Evolutionary conservation across 2,113 vertebrate species (phyloP), one percentile per base, ranked within the genome.

Genomic region (Melierax canorus): DNA sequence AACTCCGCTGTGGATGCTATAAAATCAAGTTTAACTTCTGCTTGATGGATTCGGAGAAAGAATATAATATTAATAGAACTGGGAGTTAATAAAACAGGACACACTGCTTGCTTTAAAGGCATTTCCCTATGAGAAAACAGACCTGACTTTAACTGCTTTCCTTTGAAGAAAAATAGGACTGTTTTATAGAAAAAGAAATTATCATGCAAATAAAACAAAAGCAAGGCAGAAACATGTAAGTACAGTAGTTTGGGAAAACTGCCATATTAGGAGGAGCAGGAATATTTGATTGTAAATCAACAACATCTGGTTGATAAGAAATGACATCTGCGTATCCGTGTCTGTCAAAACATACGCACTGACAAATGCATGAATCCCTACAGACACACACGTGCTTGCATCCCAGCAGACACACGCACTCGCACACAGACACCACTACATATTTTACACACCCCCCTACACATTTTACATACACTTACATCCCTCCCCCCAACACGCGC

Each of bases 1-100:
- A 97, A 97, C 94, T 94, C 96, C 89, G 0, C 74, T 83, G 87
- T 97, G 97, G 89, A 96, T 56, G 93, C 94, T 95, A 95, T 96
- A 97, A 97, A 97, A 97, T 95, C 84, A 55, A 92, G 86, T 95
- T 96, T 96, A 97, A 97, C 83, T 97, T 96, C 88, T 94, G 86
- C 95, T 86, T 96, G 96, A 94, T 96, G 92, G 92, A 92, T 97
- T 97, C 34, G 7, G 94, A 94, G 95, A 95, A 96, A 94, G 91
- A 94, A 96, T 94, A 96, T 88, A 90, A 92, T 87, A 95, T 90
- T 94, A 97, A 88, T 96, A 96, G 92, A 91, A 95, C 58, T n/a
- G 84, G 82, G 94, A 94, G 91, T 94, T 90, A 95, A 96, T 97
- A 96, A 97, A 94, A 97, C 91, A 69, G 96, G 95, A 97, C 96